Evolutionary conservation across 2,797 vertebrate species (phyloP).

Genomic region (Notolabrus celidotus): DNA sequence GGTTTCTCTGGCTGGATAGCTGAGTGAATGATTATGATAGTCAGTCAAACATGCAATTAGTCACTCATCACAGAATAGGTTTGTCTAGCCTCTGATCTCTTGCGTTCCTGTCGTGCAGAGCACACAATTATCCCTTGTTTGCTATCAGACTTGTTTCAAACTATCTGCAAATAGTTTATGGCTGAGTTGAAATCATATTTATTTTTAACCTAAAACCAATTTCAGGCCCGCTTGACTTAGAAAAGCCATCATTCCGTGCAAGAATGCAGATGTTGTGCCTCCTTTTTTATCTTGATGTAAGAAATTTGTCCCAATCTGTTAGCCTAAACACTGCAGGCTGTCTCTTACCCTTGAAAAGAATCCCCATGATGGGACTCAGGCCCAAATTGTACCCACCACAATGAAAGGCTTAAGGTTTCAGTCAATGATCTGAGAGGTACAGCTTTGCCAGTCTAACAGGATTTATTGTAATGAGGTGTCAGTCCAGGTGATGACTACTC

Average conservation of each 20-base stretch:
- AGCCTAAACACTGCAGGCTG: not conserved
- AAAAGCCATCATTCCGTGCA: too few species aligned
- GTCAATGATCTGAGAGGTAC: constrained; percentile 30
- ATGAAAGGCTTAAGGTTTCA: constrained; percentile 13
- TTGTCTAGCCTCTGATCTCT: too few species aligned
- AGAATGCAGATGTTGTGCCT: not conserved
- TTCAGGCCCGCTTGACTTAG: not conserved
- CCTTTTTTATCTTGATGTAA: not conserved
- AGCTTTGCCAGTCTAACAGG: constrained; percentile 47
- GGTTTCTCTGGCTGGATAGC: not conserved
- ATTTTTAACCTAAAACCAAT: not conserved
- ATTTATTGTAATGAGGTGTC: constrained; percentile 51
- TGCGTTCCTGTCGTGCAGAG: too few species aligned
- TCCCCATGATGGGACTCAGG: not conserved
- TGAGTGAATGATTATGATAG: too few species aligned
- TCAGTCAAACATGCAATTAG: too few species aligned
- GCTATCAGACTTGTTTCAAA: not conserved
- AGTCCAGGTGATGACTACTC: constrained; percentile 16
- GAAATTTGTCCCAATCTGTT: not conserved
- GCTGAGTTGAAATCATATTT: not conserved
- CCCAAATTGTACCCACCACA: constrained; percentile 18
- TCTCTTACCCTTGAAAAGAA: constrained; percentile 31
- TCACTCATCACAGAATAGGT: too few species aligned
- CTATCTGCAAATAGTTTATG: not conserved
- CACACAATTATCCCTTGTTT: too few species aligned